Evolutionary conservation across 2,113 vertebrate genomes (phyloP), one percentile per base, ranked within the genome.

Genomic region (Perca fluviatilis): DNA sequence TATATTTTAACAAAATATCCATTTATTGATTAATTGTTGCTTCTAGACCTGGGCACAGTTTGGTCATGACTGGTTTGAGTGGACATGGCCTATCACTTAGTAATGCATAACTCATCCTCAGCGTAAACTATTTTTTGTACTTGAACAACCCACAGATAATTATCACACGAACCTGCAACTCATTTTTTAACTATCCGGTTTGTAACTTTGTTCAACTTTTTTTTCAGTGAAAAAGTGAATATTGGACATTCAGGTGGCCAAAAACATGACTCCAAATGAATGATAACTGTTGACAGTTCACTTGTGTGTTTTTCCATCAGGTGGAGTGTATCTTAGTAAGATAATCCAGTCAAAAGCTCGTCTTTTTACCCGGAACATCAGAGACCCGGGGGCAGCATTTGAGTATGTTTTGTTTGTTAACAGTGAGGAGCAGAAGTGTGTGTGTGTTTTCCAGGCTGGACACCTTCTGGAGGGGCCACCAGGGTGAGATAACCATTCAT

Each of bases 331-430:
- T 74, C 87, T 94, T 5, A 94, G 91, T 79, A 93, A 93, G 57
- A 40, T 93, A 4, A 86, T 93, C 62, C 94, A 94, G 90, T 88
- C 94, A 16, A 92, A 94, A 67, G 86, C 91, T 12, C 94, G 96
- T n/a, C 84, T 96, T 69, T 96, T 97, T 83, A 96, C 95, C 7
- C 91, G 96, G 16, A 96, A 90, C 87, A 89, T 92, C 18, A 89
- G 87, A 6, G 84, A 57, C 0, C 88, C 93, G 3, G 97, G 97
- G 18, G 90, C 93, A 63, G 94, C 93, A 11, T 98, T 96, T 19
- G 97, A 98, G 81, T 97, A 97, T 0, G 96, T 89, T 63, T 79
- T 96, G 72, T 98, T 98, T 82, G 46, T 94, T 14, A 96, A 96
- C 50, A 86, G 91, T 12, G 61, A 91, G 1, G 85, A 97, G 74